Evolutionary conservation across 2,113 vertebrate species (phyloP).

Genomic region (Larimichthys polyactis): DNA sequence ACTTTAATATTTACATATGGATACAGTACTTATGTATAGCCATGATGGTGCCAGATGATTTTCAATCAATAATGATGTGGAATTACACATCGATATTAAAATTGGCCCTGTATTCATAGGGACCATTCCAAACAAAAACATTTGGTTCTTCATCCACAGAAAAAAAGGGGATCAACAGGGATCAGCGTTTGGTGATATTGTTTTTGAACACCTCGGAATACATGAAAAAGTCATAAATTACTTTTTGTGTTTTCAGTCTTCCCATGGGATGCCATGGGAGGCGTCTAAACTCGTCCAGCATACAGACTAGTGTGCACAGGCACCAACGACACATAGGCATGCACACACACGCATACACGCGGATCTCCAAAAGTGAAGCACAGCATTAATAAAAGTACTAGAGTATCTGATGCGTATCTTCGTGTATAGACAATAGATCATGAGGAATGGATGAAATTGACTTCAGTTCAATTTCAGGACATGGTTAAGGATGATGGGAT

Average conservation of each 20-base stretch:
- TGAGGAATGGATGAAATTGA: constrained; percentile 26
- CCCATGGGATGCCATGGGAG: constrained; percentile 68
- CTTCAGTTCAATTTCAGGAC: constrained; percentile 25
- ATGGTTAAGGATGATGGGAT: constrained; percentile 5
- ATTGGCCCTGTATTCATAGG: background rate
- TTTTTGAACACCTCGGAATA: constrained; percentile 87
- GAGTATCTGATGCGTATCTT: constrained; percentile 32
- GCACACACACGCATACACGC: constrained; percentile 7
- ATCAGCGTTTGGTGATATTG: constrained; percentile 41
- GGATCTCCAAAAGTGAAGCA: background rate
- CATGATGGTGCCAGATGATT: background rate
- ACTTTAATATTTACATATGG: background rate
- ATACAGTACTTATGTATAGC: background rate
- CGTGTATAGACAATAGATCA: constrained; percentile 36
- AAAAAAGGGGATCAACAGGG: background rate
- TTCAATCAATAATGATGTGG: background rate
- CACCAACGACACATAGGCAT: constrained; percentile 19
- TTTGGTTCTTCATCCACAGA: background rate
- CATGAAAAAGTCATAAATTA: constrained; percentile 41
- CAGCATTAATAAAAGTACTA: constrained; percentile 23
- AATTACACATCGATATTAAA: background rate
- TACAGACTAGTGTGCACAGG: constrained; percentile 34
- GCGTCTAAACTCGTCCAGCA: constrained; percentile 50
- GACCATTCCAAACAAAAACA: background rate
- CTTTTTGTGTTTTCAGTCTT: constrained; percentile 42